Conservation (phyloP, 2,888 invertebrate species). For the Aelia acuminata region DNA sequence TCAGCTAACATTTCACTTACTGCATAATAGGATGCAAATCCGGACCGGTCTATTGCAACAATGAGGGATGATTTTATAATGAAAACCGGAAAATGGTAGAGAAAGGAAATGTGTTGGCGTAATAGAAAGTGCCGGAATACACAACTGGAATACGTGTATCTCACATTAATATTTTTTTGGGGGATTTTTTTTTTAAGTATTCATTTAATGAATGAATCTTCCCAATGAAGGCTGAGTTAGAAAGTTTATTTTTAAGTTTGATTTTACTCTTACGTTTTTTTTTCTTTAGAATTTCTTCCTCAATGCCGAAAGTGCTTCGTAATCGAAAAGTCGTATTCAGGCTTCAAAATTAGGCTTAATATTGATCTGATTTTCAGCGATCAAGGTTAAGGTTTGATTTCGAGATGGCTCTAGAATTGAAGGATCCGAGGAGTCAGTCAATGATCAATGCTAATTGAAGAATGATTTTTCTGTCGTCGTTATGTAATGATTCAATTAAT, state of each 20-base stretch:
- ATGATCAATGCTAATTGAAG: background rate
- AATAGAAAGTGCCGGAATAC: background rate
- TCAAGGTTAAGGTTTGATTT: too few relatives aligned
- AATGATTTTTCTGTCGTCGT: background rate
- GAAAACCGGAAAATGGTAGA: conserved; percentile 8
- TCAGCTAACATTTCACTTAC: background rate
- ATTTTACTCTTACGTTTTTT: too few relatives aligned
- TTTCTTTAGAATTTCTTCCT: too few relatives aligned
- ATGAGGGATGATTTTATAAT: conserved; percentile 12
- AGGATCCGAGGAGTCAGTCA: too few relatives aligned
- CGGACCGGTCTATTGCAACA: background rate
- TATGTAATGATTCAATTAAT: background rate
- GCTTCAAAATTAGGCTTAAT: too few relatives aligned
- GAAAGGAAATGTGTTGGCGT: background rate
- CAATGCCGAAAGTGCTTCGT: too few relatives aligned
- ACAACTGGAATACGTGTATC: background rate
- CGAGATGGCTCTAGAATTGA: too few relatives aligned
- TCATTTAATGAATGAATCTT: background rate
- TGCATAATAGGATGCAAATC: background rate
- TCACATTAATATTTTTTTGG: background rate
- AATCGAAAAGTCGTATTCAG: too few relatives aligned
- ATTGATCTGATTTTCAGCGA: too few relatives aligned
- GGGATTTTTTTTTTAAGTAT: background rate
- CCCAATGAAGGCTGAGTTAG: background rate
- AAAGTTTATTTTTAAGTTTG: background rate